phyloP scores from a whole-genome alignment of 2,888 invertebrate genomes.

The Minunthozetes semirufus region DNA sequence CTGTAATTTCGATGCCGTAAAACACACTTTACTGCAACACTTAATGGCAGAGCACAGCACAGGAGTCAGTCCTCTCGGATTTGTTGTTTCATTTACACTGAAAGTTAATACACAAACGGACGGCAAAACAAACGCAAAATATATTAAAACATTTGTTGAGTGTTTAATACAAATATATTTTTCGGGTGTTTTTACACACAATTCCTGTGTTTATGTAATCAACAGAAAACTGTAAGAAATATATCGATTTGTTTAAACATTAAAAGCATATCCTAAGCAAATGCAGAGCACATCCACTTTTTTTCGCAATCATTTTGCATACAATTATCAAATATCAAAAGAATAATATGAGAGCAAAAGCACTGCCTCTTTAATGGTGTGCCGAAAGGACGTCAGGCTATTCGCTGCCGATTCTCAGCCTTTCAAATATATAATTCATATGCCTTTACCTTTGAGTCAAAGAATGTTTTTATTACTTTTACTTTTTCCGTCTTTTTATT shows the following conservation, averaged over 20 bases:
- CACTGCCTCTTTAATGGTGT: too few species aligned
- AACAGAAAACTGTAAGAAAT: too few species aligned
- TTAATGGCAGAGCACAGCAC: neutral
- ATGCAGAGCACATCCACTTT: too few species aligned
- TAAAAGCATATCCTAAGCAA: too few species aligned
- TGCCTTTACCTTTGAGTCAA: neutral
- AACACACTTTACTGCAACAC: neutral
- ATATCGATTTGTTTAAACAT: too few species aligned
- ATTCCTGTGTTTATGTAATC: neutral
- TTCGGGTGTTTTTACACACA: neutral
- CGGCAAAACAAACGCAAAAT: neutral
- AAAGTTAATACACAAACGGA: neutral
- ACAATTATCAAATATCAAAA: too few species aligned
- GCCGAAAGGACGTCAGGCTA: neutral
- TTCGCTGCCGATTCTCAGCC: neutral
- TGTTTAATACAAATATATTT: neutral
- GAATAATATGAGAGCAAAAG: too few species aligned
- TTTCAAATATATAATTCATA: neutral
- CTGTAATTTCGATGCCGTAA: too few species aligned
- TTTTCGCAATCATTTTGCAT: too few species aligned
- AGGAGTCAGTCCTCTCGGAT: neutral
- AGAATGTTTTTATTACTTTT: neutral
- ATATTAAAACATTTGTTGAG: neutral
- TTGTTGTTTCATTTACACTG: neutral
- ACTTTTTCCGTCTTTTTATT: neutral